Percentiles rank a stretch among this genome's conserved stretches.
phyloP scores from a whole-genome alignment of 2,113 vertebrate species.

The Muscicapa adusta region DNA sequence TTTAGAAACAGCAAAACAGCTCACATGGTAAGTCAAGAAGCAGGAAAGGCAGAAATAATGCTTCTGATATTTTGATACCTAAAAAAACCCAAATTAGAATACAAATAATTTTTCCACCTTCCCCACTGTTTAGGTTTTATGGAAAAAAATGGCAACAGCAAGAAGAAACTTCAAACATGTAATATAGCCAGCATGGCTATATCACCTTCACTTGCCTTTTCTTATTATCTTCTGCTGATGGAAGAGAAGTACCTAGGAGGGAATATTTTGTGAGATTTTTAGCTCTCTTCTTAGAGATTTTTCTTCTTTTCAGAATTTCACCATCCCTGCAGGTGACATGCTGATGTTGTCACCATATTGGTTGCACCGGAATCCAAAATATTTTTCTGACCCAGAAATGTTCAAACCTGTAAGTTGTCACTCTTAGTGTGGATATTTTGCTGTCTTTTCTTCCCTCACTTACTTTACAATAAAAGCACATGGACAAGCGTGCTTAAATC shows the following conservation, averaged over 20 bases:
- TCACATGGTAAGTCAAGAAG: neutral
- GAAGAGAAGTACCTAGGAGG: neutral
- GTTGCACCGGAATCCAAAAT: slow-evolving; percentile 80
- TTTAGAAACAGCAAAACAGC: neutral
- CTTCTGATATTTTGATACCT: neutral
- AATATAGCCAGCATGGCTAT: neutral
- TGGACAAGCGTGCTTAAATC: neutral
- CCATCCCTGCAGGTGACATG: slow-evolving; percentile 79
- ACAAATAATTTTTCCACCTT: neutral
- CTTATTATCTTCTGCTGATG: neutral
- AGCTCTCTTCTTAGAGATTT: neutral
- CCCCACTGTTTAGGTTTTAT: neutral
- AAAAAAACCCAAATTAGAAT: neutral
- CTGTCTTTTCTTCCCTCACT: neutral
- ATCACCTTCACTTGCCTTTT: neutral
- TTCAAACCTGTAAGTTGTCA: slow-evolving; percentile 80
- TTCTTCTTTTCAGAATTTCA: slow-evolving; percentile 74
- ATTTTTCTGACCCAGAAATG: slow-evolving; percentile 79
- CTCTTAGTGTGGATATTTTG: neutral
- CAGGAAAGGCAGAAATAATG: neutral
- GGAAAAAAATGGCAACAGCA: neutral
- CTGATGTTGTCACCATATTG: slow-evolving; percentile 83
- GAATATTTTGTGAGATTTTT: neutral
- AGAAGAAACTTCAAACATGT: neutral
- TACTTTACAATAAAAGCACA: neutral